Conservation (phyloP, 2,797 vertebrate genomes). For the Miichthys miiuy region DNA sequence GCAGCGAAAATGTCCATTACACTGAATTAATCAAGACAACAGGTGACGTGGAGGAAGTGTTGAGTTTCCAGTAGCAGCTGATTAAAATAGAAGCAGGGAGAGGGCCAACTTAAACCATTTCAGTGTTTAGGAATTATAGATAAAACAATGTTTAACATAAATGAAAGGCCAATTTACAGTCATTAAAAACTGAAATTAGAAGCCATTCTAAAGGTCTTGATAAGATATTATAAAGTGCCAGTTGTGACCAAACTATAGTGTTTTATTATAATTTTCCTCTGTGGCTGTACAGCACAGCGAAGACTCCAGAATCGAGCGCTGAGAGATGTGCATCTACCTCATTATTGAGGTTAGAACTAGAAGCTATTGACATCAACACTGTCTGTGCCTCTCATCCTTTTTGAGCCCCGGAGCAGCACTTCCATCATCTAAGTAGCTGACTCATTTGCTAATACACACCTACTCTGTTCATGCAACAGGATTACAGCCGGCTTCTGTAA, state of each 20-base stretch:
- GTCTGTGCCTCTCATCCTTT: constrained; percentile 1
- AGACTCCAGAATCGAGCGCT: neutral
- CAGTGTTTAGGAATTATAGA: too few relatives aligned
- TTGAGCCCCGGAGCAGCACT: neutral
- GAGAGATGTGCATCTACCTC: neutral
- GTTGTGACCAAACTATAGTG: neutral
- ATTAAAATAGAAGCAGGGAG: too few relatives aligned
- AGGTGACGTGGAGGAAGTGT: too few relatives aligned
- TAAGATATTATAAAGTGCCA: neutral
- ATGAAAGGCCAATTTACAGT: too few relatives aligned
- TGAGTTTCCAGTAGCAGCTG: too few relatives aligned
- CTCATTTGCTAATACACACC: constrained; percentile 19
- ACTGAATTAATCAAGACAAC: too few relatives aligned
- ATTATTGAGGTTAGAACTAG: constrained; percentile 11
- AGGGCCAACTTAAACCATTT: too few relatives aligned
- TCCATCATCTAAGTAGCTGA: constrained; percentile 2
- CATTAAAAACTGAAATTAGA: neutral
- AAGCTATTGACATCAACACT: constrained; percentile 3
- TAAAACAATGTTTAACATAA: too few relatives aligned
- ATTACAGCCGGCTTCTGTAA: constrained; percentile 9
- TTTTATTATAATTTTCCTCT: neutral
- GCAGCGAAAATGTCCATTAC: too few relatives aligned
- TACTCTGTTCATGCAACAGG: constrained; percentile 6
- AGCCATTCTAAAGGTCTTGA: neutral
- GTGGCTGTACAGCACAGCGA: neutral